Base-by-base conservation (phyloP, 2,888 invertebrate species). In the Aproaerema taeniolella region DNA sequence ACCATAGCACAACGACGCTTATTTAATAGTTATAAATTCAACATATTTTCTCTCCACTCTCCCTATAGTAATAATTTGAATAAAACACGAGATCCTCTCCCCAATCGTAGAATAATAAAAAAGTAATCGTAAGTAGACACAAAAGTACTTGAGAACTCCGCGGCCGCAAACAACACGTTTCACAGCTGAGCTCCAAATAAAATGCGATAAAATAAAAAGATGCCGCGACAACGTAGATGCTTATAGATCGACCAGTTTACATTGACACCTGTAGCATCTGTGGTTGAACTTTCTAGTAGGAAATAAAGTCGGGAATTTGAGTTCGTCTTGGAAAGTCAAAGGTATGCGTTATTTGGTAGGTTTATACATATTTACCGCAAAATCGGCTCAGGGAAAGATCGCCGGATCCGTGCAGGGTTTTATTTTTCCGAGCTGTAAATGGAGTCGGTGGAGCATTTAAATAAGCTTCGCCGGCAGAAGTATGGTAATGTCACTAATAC, bases 381-480 rank as follows among this genome's bases (percentile, higher is more conserved):
- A 85, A 86, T 79, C 85, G 83, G 85, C 85, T 86, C 81, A 76
- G 70, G 71, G 77, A 69, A 74, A 83, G 79, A 82, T 82, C 83
- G 72, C 74, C 68, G 74, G 85, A 83, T 85, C 81, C 75, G 74
- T 80, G 74, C 78, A 68, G 64, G 62, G 81, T 85, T 85, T 86
- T 86, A 85, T 86, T 85, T 85, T 85, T 80, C 80, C 83, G 81
- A 85, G 82, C 81, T 85, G 81, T 86, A 85, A 86, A 85, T 86
- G 85, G 85, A 86, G 85, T 82, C 86, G 81, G 85, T 83, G 85
- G 83, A 80, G 83, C 86, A 86, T 86, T 86, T 86, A 85, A 85
- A 86, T 86, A 86, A 86, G 83, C 85, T 76, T 74, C 83, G 72
- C 66, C 69, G 79, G 66, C 80, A 82, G 81, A 81, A 83, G 82